Evolutionary conservation across 2,113 vertebrate genomes (phyloP), one percentile per base, ranked within the genome.

Genomic region (Eurystomus gularis): DNA sequence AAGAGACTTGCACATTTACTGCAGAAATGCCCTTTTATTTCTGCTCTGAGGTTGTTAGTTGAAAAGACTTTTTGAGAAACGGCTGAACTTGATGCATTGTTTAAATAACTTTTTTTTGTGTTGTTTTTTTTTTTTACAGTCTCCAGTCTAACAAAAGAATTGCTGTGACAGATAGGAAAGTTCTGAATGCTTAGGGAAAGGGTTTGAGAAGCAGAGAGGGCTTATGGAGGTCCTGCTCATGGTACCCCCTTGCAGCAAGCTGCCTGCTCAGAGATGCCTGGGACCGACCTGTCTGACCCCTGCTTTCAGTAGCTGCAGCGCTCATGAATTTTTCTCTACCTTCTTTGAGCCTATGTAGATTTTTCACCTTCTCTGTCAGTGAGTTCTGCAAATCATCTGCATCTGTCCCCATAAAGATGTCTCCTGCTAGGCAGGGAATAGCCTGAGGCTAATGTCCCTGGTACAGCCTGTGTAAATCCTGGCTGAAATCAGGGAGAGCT

Each of bases 311-410:
- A 51, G 48, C 5, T 57, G 42, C 48, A 13, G 7, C 19, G 35
- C 31, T 28, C 25, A 8, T 3, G 3, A 21, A 31, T 66, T 70
- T 72, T 2, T 35, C 44, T 85, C 23, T 72, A 8, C 28, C 21
- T 70, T 33, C 25, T 75, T 66, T 62, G 17, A 81, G 26, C 31
- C 64, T n/a, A 8, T 25, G 35, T 19, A 48, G 26, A 23, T 37
- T 75, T 86, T 92, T 86, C 60, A 90, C 80, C 55, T 93, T 84
- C 46, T 83, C 54, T 88, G n/a, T 61, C 71, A 29, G 48, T 2
- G 20, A 82, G n/a, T 62, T 70, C 80, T 92, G 86, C 76, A 81
- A 46, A 77, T 86, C 48, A 83, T 11, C 69, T 44, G 21, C 12
- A 25, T 65, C 61, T 62, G 31, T 54, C 69, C 72, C 51, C 31